Base-by-base conservation (phyloP, 1,140 invertebrate species). In the Phymastichus coffea region DNA sequence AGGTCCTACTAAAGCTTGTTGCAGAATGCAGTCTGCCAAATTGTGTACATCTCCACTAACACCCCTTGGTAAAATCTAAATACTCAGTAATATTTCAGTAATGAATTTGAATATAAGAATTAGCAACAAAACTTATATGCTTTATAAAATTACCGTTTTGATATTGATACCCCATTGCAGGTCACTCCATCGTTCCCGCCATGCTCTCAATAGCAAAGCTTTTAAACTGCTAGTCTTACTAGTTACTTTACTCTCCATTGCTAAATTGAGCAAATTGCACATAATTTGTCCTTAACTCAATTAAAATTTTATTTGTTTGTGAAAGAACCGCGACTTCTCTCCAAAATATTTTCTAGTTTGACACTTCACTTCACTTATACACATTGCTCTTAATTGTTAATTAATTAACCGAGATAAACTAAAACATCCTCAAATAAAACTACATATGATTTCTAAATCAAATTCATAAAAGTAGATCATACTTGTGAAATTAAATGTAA, bases 161-260 rank as follows among this genome's bases (percentile, higher is more conserved):
- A 97, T 93, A 72, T 95, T 92, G 59, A 96, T 95, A 25, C 94
- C 94, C 94, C 94, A 98, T 77, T 95, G 91, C 23, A 95, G 84
- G 80, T 97, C 94, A 10, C 89, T 90, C 94, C 94, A 97, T 52
- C 94, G 82, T 81, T 97, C 94, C 68, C 93, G 82, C 94, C 94
- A 98, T 38, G 94, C 95, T 77, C 87, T 84, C 25, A 95, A 78
- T 59, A 97, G 83, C 9, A 95, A 80, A 56, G 89, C 88, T 80
- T 93, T 94, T n/a, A 94, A 80, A 38, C 86, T 89, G 68, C 88
- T 90, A 3, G 91, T 92, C 83, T 91, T 92, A 74, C 89, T 91
- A 8, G 89, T 92, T 33, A 88, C 87, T 82, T 91, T 89, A 28
- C 85, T 85, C 76, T 87, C 86, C 86, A 88, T 88, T 55, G 66